Evolutionary conservation across 2,113 vertebrate species (phyloP).

Genomic region (Rhombomys opimus): DNA sequence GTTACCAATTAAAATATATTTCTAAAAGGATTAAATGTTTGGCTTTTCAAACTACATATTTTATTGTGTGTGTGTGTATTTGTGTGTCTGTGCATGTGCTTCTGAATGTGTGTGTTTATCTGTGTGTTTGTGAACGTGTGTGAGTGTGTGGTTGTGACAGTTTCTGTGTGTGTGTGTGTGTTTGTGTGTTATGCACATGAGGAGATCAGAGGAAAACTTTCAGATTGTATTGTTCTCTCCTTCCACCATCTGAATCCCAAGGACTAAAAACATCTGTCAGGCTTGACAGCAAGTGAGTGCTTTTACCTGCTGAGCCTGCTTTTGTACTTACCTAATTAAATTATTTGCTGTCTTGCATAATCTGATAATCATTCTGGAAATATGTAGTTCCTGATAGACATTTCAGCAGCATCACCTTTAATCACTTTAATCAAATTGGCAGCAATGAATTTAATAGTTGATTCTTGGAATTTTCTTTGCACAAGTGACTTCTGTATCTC

Average conservation of each 20-base stretch:
- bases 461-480: constrained; percentile 73
- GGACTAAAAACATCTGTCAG: too few species aligned
- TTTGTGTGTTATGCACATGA: too few species aligned
- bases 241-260: too few species aligned
- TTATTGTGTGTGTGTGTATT: not conserved
- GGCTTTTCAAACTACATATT: not conserved
- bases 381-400: constrained; percentile 61
- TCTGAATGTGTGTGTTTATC: not conserved
- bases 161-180: not conserved
- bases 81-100: not conserved
- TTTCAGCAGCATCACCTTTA: constrained; percentile 73
- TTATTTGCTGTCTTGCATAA: constrained; percentile 48
- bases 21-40: not conserved
- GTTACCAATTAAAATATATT: constrained; percentile 42
- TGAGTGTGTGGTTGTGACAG: not conserved
- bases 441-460: constrained; percentile 71
- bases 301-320: not conserved
- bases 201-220: too few species aligned
- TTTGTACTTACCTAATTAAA: constrained; percentile 18
- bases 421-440: constrained; percentile 68
- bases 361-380: not conserved
- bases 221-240: too few species aligned
- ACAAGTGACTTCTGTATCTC: constrained; percentile 67
- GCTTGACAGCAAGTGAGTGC: too few species aligned
- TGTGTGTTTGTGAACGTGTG: not conserved